phyloP scores from a whole-genome alignment of 2,888 invertebrate species.

The Leucoma salicis region DNA sequence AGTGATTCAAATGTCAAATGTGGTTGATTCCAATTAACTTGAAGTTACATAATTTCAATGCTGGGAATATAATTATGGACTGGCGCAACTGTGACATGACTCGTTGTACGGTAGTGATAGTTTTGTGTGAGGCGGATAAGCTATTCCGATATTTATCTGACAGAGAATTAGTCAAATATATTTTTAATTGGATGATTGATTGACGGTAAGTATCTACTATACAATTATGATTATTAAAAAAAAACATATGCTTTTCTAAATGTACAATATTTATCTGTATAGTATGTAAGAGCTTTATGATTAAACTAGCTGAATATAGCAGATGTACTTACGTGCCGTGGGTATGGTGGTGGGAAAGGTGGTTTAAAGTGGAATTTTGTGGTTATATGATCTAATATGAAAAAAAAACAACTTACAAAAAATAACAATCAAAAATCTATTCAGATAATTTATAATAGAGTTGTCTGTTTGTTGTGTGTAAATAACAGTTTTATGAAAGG shows the following conservation, averaged over 20 bases:
- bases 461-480: too few relatives aligned
- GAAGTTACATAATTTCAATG: constrained; percentile 16
- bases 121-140: constrained; percentile 4
- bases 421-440: too few relatives aligned
- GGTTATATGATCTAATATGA: too few relatives aligned
- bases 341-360: too few relatives aligned
- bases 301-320: too few relatives aligned
- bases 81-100: constrained; percentile 1
- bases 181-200: background rate
- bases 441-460: too few relatives aligned
- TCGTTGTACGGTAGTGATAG: constrained; percentile 2
- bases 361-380: too few relatives aligned
- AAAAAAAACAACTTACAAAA: too few relatives aligned
- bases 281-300: too few relatives aligned
- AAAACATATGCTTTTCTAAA: background rate
- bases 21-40: constrained; percentile 15
- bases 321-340: too few relatives aligned
- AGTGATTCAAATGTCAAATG: constrained; percentile 29
- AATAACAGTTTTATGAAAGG: too few relatives aligned
- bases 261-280: background rate
- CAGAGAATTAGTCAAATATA: background rate
- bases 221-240: background rate
- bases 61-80: constrained; percentile 9
- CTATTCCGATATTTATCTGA: background rate
- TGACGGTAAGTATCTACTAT: background rate